Conservation (phyloP, 2,888 invertebrate genomes). For the Zhuqinia jingwanae region DNA sequence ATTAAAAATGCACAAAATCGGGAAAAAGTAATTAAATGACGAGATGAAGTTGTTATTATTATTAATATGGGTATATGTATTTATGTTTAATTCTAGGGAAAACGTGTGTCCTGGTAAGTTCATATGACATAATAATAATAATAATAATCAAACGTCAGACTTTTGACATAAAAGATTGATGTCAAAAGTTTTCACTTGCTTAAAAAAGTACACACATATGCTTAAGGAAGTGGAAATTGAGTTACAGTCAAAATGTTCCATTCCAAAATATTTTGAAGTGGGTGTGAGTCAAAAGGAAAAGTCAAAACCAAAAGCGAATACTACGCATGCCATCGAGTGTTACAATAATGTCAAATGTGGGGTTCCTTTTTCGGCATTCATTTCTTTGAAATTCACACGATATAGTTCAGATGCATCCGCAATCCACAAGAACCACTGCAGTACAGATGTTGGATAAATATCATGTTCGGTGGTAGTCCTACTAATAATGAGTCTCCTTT, state of each 20-base stretch:
- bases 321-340: not conserved
- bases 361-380: not conserved
- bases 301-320: too few species aligned
- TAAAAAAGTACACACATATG: too few species aligned
- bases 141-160: too few species aligned
- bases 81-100: not conserved
- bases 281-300: too few species aligned
- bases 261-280: too few species aligned
- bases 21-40: not conserved
- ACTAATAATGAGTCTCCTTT: too few species aligned
- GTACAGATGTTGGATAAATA: constrained; percentile 2
- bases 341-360: not conserved
- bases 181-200: too few species aligned
- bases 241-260: too few species aligned
- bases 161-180: too few species aligned
- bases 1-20: not conserved
- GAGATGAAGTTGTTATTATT: not conserved
- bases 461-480: not conserved
- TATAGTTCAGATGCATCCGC: not conserved
- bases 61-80: not conserved
- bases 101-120: not conserved
- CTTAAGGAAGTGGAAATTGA: too few species aligned
- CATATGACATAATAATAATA: too few species aligned
- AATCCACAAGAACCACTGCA: not conserved
- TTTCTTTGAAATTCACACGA: constrained; percentile 5